phyloP scores from a whole-genome alignment of 2,797 vertebrate species.

The Todus mexicanus region DNA sequence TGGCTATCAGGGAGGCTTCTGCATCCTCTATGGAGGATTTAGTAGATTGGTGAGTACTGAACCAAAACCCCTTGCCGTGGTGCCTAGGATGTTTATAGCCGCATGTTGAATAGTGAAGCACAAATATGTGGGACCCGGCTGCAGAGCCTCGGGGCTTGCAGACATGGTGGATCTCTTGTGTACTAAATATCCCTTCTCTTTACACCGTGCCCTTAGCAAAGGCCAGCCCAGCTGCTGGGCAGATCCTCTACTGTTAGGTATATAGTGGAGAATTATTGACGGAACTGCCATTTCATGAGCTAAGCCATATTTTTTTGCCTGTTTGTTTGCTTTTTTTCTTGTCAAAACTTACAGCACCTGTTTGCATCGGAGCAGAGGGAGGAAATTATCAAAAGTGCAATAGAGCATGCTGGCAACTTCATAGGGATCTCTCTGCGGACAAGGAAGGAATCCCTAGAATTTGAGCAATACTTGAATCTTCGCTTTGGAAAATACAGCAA shows the following conservation, averaged over 20 bases:
- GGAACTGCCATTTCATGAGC: not conserved
- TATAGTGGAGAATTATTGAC: not conserved
- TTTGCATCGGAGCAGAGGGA: slow-evolving; percentile 96
- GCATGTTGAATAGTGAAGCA: not conserved
- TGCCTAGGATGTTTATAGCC: not conserved
- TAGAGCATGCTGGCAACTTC: slow-evolving; percentile 96
- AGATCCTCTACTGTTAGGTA: not conserved
- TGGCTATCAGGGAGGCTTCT: slow-evolving; percentile 97
- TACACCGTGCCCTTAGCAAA: not conserved
- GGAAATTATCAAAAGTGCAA: slow-evolving; percentile 94
- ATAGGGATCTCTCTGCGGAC: slow-evolving; percentile 91
- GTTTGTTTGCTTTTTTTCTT: not conserved
- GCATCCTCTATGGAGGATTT: slow-evolving; percentile 95
- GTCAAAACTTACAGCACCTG: slow-evolving; percentile 83
- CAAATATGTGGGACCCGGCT: not conserved
- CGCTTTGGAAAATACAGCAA: slow-evolving; percentile 96
- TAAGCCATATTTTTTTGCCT: not conserved
- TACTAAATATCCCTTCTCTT: not conserved
- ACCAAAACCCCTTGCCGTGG: not conserved
- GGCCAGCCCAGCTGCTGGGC: not conserved
- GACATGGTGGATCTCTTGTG: not conserved
- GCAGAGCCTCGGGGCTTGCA: not conserved
- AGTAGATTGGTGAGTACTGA: slow-evolving; percentile 87
- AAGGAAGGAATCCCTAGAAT: slow-evolving; percentile 90
- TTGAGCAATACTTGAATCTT: slow-evolving; percentile 87